A percentile compares a stretch with the other conserved stretches of the same genome.
Evolutionary conservation across 2,797 vertebrate genomes (phyloP).

Genomic region (Hylomyscus alleni): DNA sequence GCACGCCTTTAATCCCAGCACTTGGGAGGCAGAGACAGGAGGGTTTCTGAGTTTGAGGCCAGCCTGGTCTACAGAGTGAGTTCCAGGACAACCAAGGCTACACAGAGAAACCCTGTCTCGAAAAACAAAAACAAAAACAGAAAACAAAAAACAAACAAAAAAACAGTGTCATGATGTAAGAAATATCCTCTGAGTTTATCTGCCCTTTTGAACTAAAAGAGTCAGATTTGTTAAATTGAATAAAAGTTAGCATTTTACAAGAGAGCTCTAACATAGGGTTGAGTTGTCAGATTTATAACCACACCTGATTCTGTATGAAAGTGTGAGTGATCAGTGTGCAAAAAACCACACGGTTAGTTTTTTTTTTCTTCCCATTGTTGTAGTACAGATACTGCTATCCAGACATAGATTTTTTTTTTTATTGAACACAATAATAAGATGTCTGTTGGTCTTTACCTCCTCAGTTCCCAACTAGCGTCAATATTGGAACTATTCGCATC

Average conservation of each 20-base stretch:
- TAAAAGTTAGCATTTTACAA: not conserved
- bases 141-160: no score
- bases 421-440: slow-evolving; percentile 86
- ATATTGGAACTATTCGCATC: slow-evolving; percentile 87
- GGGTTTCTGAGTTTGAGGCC: no score
- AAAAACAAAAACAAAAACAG: not conserved
- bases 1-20: no score
- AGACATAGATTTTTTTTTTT: slow-evolving; percentile 87
- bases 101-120: no score
- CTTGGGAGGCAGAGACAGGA: no score
- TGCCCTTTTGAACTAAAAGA: not conserved
- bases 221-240: not conserved
- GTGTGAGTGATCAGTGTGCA: slow-evolving; percentile 32
- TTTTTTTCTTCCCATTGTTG: slow-evolving; percentile 64
- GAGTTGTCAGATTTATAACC: not conserved
- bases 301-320: slow-evolving; percentile 78
- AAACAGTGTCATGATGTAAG: not conserved
- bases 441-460: slow-evolving; percentile 88
- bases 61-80: no score
- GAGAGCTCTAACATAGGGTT: not conserved
- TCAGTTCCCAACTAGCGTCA: slow-evolving; percentile 90
- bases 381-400: not conserved
- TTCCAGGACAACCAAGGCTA: no score
- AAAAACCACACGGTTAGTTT: not conserved
- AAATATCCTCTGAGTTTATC: not conserved